Base-by-base conservation (phyloP, 2,113 vertebrate genomes). In the Tupaia chinensis region DNA sequence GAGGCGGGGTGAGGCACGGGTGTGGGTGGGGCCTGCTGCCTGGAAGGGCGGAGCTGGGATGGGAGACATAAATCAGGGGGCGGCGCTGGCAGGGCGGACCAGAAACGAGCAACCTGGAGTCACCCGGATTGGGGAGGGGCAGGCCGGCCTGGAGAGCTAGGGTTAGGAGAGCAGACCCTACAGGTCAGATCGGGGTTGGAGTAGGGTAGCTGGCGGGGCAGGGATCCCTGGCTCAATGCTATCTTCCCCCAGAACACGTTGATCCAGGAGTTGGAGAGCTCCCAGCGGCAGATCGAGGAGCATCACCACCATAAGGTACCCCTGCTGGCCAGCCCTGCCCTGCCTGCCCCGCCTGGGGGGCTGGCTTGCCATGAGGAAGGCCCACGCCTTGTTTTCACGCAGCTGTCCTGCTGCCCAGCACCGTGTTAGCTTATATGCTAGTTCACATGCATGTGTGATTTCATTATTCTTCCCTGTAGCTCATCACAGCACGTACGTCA, bases 241-340 rank as follows among this genome's bases (percentile, higher is more conserved):
- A 22, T 61, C 63, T 72, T 82, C 77, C 95, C 97, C 69, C 91
- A 99, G 99, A 99, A 99, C 96, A 99, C 99, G 0, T 98, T 99
- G 93, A 99, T 99, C 95, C 99, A 99, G 98, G 99, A 99, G 97
- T 98, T 99, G 94, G 99, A 99, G 98, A 99, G 99, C 97, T 99
- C 99, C 94, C 99, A 99, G 98, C 99, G 99, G 98, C 99, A 99
- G 98, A 99, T 99, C 44, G 99, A 99, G 97, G 99, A 99, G 94
- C 99, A 99, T 97, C 99, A 99, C 82, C 99, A 99, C 80, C 99
- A 99, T 97, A 99, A 99, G 99, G 99, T 99, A 98, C 86, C 95
- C 73, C 73, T 23, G 80, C 84, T 16, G 74, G 44, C 44, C 44
- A 44, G 44, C 44, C 44, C 66, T 1, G 3, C 70, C 73, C 53